Conservation (phyloP, 2,113 vertebrate genomes). For the Lophotis ruficrista region DNA sequence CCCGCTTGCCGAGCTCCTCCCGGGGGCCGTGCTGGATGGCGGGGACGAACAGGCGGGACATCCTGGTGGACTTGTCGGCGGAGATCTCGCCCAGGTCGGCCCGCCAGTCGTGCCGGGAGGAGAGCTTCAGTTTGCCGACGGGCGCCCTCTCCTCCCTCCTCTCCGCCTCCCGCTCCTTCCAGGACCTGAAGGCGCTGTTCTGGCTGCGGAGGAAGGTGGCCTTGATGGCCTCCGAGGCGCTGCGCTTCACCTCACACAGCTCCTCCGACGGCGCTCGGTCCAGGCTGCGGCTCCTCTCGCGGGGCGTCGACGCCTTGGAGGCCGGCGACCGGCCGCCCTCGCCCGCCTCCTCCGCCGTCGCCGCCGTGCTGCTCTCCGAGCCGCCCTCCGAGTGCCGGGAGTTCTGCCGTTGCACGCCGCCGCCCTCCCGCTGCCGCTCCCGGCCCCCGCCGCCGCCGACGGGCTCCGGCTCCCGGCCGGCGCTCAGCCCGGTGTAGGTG, state of each 20-base stretch:
- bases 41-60: conserved; percentile 94
- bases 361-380: conserved; percentile 76
- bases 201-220: conserved; percentile 89
- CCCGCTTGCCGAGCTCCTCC: conserved; percentile 73
- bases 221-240: conserved; percentile 84
- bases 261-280: conserved; percentile 69
- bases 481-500: conserved; percentile 56
- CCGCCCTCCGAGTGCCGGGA: conserved; percentile 82
- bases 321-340: conserved; percentile 73
- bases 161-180: conserved; percentile 89
- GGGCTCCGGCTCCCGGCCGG: conserved; percentile 62
- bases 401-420: conserved; percentile 77
- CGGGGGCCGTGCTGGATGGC: conserved; percentile 82
- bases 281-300: conserved; percentile 55
- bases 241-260: conserved; percentile 83
- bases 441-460: not conserved
- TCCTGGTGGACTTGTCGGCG: conserved; percentile 81
- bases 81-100: conserved; percentile 75
- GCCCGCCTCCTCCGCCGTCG: conserved; percentile 68
- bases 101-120: conserved; percentile 63
- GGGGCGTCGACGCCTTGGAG: conserved; percentile 77
- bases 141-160: conserved; percentile 74
- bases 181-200: conserved; percentile 94
- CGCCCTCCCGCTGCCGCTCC: conserved; percentile 55
- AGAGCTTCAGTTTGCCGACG: conserved; percentile 59